phyloP scores from a whole-genome alignment of 1,140 invertebrate species.

The Bombus confusus region DNA sequence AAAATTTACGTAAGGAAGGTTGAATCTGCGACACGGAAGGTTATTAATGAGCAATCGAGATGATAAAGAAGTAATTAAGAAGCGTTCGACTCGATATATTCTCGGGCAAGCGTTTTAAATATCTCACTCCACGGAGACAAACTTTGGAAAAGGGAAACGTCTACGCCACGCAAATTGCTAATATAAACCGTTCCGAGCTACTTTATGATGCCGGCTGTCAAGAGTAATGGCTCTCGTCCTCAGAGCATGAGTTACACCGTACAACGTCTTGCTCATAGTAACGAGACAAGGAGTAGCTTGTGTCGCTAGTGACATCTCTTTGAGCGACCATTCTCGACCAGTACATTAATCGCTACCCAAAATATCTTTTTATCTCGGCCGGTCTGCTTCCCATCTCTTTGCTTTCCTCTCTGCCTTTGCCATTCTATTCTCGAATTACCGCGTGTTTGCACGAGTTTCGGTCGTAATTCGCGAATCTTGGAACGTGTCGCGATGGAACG shows the following conservation, averaged over 20 bases:
- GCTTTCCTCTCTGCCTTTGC: slow-evolving; percentile 41
- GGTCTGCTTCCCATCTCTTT: not conserved
- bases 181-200: not conserved
- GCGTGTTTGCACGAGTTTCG: slow-evolving; percentile 38
- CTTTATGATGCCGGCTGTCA: not conserved
- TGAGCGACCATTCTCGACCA: not conserved
- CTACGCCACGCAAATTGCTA: slow-evolving; percentile 2
- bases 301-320: slow-evolving; percentile 3
- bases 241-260: not conserved
- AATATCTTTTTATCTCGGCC: slow-evolving; percentile 32
- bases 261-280: not conserved
- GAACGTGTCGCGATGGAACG: not conserved
- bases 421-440: slow-evolving; percentile 53
- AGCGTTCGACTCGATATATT: not conserved
- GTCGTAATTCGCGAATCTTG: not conserved
- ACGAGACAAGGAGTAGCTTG: not conserved
- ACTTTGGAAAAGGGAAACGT: not conserved
- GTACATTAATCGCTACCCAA: slow-evolving; percentile 9
- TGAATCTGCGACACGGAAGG: too few species aligned
- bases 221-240: not conserved
- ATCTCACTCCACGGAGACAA: not conserved
- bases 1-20: too few species aligned
- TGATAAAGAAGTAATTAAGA: not conserved
- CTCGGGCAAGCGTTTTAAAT: not conserved
- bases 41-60: not conserved